These are phyloP conservation scores for Muscidifurax raptorellus DNA, from an alignment of 1,140 invertebrate genomes.

Conservation along the genomic window DNA sequence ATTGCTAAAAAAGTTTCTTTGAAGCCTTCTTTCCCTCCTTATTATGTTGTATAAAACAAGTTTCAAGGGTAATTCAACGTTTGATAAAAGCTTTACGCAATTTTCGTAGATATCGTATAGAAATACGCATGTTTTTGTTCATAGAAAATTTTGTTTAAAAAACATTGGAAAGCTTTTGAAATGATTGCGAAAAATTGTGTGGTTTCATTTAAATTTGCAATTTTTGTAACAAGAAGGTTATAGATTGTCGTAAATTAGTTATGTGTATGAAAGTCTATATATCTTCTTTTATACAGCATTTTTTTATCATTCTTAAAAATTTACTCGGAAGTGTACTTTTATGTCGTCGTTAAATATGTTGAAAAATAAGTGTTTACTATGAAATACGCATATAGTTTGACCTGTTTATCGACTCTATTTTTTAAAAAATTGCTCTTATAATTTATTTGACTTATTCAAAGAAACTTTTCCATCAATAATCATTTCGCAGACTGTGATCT, in stretches of 20 bases:
- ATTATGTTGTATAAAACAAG: neutral
- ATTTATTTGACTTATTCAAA: slow-evolving; percentile 9
- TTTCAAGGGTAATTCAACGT: neutral
- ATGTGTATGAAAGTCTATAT: neutral
- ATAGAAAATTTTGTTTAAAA: slow-evolving; percentile 6
- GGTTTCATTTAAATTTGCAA: neutral
- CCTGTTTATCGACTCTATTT: neutral
- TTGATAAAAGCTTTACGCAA: neutral
- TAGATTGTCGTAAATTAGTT: slow-evolving; percentile 35
- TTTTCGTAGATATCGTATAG: neutral
- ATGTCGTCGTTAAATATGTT: neutral
- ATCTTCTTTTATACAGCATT: neutral
- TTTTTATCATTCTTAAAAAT: neutral
- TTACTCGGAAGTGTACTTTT: neutral
- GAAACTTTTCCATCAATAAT: slow-evolving; percentile 45
- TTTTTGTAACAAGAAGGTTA: neutral
- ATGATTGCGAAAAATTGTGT: neutral
- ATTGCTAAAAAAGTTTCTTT: slow-evolving; percentile 46
- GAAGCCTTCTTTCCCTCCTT: neutral
- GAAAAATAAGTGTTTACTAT: neutral
- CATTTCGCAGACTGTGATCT: neutral
- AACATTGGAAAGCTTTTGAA: neutral
- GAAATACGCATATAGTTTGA: no score
- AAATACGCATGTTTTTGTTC: neutral
- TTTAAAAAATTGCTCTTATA: neutral